These are phyloP conservation scores for Phyllostomus discolor DNA, from an alignment of 2,113 vertebrate genomes.

Conservation along the genomic window DNA sequence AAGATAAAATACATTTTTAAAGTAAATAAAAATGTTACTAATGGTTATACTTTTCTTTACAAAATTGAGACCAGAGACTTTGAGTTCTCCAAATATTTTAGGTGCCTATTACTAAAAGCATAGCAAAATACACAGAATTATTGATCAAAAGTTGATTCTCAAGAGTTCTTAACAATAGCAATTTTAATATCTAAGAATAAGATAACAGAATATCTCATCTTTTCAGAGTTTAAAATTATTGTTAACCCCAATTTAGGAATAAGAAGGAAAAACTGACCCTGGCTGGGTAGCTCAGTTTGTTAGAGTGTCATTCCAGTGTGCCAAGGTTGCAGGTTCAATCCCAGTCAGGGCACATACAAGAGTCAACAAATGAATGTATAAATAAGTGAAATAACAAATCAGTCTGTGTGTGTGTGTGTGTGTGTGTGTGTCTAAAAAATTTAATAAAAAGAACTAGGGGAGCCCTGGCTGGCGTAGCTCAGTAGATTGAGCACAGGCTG, in stretches of 20 bases:
- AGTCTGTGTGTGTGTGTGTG: too few relatives aligned
- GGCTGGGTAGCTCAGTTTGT: too few relatives aligned
- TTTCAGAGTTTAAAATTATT: slow-evolving; percentile 19
- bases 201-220: not conserved
- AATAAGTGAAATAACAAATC: too few relatives aligned
- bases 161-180: not conserved
- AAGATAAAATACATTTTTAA: not conserved
- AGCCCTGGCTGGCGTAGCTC: too few relatives aligned
- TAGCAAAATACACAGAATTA: not conserved
- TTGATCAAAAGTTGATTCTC: not conserved
- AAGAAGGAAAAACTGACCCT: too few relatives aligned
- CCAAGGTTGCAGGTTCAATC: too few relatives aligned
- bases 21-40: not conserved
- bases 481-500: too few relatives aligned
- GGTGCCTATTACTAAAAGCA: slow-evolving; percentile 22
- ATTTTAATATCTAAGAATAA: not conserved
- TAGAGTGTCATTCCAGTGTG: too few relatives aligned
- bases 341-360: too few relatives aligned
- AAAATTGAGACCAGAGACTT: slow-evolving; percentile 8
- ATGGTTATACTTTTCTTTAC: not conserved
- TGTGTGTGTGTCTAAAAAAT: too few relatives aligned
- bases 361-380: too few relatives aligned
- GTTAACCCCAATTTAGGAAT: not conserved
- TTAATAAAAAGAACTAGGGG: too few relatives aligned
- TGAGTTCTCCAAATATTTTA: slow-evolving; percentile 19